phyloP scores from a whole-genome alignment of 2,797 vertebrate genomes.

The Melopsittacus undulatus region DNA sequence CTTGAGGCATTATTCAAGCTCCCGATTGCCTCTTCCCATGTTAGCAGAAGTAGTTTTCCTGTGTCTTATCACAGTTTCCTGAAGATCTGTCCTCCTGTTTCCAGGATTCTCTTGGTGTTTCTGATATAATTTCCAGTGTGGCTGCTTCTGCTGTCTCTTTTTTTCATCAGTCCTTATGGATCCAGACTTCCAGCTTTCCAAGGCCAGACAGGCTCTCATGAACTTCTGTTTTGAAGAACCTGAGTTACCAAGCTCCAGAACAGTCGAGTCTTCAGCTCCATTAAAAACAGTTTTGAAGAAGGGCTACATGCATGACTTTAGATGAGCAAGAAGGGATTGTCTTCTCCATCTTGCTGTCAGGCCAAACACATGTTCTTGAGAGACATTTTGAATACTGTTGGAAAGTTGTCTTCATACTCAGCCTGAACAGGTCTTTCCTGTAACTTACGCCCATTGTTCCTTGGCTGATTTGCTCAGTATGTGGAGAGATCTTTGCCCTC shows the following conservation, averaged over 20 bases:
- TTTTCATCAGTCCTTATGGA: background rate
- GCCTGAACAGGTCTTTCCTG: background rate
- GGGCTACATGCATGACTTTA: background rate
- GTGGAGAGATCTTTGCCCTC: background rate
- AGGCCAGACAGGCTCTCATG: background rate
- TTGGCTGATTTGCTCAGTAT: background rate
- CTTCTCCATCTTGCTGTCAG: background rate
- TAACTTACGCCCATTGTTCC: background rate
- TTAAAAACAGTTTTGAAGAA: background rate
- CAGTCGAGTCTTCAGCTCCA: background rate
- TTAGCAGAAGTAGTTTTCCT: background rate
- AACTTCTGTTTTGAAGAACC: background rate
- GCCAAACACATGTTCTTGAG: background rate
- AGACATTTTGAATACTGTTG: background rate
- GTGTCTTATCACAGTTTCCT: background rate
- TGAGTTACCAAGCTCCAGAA: background rate
- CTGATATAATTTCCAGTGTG: background rate
- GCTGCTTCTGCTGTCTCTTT: background rate
- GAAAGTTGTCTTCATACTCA: background rate
- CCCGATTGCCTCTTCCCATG: background rate
- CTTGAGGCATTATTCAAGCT: background rate
- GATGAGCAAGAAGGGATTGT: background rate
- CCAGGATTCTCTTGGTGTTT: background rate
- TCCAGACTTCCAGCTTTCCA: background rate
- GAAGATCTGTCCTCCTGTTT: background rate